Evolutionary conservation across 2,888 invertebrate genomes (phyloP).

Genomic region (Rotaria magnacalcarata): DNA sequence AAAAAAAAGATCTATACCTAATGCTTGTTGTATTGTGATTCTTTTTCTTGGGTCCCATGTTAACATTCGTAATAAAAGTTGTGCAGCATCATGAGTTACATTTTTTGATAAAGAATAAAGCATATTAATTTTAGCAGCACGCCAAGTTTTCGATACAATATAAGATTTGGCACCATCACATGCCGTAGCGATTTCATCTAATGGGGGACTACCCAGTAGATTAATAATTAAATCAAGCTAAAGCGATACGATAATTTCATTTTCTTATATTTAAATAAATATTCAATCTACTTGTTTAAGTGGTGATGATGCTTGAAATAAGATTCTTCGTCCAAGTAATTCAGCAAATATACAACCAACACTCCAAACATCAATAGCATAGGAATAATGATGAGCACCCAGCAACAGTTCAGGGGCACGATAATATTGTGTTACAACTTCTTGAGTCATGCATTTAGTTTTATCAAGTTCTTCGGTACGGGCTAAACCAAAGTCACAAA

Average conservation of each 20-base stretch:
- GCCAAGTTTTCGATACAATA: slow-evolving; percentile 67
- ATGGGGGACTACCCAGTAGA: slow-evolving; percentile 85
- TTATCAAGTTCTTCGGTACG: slow-evolving; percentile 79
- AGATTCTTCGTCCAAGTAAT: slow-evolving; percentile 83
- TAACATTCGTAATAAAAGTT: slow-evolving; percentile 74
- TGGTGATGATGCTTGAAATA: slow-evolving; percentile 96
- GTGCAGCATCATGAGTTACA: slow-evolving; percentile 94
- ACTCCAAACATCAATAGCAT: slow-evolving; percentile 96
- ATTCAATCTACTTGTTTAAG: slow-evolving; percentile 73
- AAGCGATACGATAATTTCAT: too few species aligned
- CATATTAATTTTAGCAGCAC: slow-evolving; percentile 52
- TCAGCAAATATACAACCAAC: slow-evolving; percentile 99
- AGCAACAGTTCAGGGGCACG: slow-evolving; percentile 96
- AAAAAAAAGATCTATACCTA: not conserved
- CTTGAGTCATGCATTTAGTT: slow-evolving; percentile 93
- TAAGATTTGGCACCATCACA: slow-evolving; percentile 79
- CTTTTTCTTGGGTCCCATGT: slow-evolving; percentile 45
- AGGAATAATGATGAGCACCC: slow-evolving; percentile 94
- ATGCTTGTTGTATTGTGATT: slow-evolving; percentile 39
- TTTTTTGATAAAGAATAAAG: slow-evolving; percentile 85
- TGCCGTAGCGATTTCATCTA: slow-evolving; percentile 71
- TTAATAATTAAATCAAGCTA: slow-evolving; percentile 95
- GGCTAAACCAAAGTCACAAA: slow-evolving; percentile 98
- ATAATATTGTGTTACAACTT: slow-evolving; percentile 99
- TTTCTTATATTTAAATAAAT: not conserved